Conservation (phyloP, 1,140 invertebrate species). For the Hestina assimilis region DNA sequence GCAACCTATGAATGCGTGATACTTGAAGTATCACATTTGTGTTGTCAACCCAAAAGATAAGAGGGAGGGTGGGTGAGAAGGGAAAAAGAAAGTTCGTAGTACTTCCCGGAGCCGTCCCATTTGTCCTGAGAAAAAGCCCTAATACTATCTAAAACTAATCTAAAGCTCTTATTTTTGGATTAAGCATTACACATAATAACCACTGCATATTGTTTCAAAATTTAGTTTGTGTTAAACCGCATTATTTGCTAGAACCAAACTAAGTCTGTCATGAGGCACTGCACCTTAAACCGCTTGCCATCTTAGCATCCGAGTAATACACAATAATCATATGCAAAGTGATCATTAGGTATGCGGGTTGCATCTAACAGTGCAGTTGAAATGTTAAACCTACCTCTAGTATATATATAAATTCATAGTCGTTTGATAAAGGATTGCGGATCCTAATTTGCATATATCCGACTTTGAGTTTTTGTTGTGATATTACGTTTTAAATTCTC, state of each 20-base stretch:
- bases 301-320: slow-evolving; percentile 35
- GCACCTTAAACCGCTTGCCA: slow-evolving; percentile 28
- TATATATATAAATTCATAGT: slow-evolving; percentile 30
- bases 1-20: too few relatives aligned
- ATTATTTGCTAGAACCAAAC: slow-evolving; percentile 12
- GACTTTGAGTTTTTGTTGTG: slow-evolving; percentile 21
- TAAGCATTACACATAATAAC: too few relatives aligned
- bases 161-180: too few relatives aligned
- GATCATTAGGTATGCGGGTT: slow-evolving; percentile 53
- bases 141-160: too few relatives aligned
- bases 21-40: too few relatives aligned
- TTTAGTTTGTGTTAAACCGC: slow-evolving; percentile 3
- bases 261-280: slow-evolving; percentile 17
- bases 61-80: too few relatives aligned
- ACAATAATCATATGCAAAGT: slow-evolving; percentile 57
- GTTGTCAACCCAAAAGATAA: too few relatives aligned
- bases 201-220: slow-evolving; percentile 3
- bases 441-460: slow-evolving; percentile 26
- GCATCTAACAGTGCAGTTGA: slow-evolving; percentile 37
- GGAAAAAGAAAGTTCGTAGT: too few relatives aligned
- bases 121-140: too few relatives aligned
- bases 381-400: slow-evolving; percentile 29
- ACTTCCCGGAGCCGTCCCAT: too few relatives aligned
- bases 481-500: slow-evolving; percentile 16
- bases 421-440: slow-evolving; percentile 25